Base-by-base conservation (phyloP, 2,113 vertebrate species). In the Pholis gunnellus region DNA sequence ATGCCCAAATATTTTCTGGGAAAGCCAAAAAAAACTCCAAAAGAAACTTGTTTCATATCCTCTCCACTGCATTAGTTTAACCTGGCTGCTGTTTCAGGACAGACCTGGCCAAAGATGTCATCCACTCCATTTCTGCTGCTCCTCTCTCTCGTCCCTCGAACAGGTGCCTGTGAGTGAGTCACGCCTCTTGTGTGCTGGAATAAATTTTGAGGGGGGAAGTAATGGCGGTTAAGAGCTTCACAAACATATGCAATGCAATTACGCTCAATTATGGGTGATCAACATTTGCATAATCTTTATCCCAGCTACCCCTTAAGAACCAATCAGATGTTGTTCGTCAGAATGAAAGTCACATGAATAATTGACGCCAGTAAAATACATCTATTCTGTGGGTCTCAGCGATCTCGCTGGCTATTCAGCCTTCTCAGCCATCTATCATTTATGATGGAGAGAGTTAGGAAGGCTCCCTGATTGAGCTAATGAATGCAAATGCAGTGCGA, bases 271-370 rank as follows among this genome's bases (percentile, higher is more conserved):
- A 94, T 75, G 82, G 90, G 82, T 86, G 88, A 91, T 91, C 90
- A 87, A 88, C 91, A 93, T 93, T 93, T 93, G 90, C 93, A 93
- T 94, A 94, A 92, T 94, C 92, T 93, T 92, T 94, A 92, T 90
- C 83, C 88, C 78, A 76, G 88, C 77, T 69, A 84, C 87, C 89
- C 77, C 83, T 93, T 85, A 84, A 92, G 88, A 91, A 88, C 88
- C 92, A 92, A 91, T 92, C 90, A 92, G 72, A 82, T 86, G 87
- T 81, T 94, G 86, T 93, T 91, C 89, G 88, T 76, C 87, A 80
- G 84, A 75, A 54, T 46, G 72, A 90, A 90, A 89, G 71, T 79
- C 66, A 38, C 83, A 92, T 93, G 89, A 92, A 92, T 94, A 91
- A 92, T 94, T 92, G 86, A 91, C 89, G 68, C 42, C 56, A 27